Evolutionary conservation across 2,113 vertebrate genomes (phyloP), one percentile per base, ranked within the genome.

Genomic region (Indicator maculatus): DNA sequence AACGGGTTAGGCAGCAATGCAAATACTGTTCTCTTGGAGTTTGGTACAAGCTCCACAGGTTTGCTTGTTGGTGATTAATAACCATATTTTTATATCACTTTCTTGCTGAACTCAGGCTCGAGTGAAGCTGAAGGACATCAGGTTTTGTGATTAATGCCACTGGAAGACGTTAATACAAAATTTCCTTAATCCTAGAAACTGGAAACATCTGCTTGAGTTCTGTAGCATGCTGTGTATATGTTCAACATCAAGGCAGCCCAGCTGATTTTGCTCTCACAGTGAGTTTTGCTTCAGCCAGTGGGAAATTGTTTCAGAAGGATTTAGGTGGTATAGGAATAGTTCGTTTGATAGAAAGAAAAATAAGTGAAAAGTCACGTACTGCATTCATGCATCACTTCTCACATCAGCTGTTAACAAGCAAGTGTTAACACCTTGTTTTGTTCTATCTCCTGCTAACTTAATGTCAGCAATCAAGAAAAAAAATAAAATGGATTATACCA

Each of bases 161-260:
- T 76, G 44, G 26, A 85, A 92, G 45, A 69, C 16, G 23, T 83
- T 78, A 95, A 70, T 84, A 67, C 16, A 80, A 79, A 83, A 6
- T 93, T 89, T 83, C 20, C 27, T 77, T 93, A 86, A 88, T 92
- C 72, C 71, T 83, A 63, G 85, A 81, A 91, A 90, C 36, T 72
- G 75, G 65, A 93, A 93, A 73, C 56, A 55, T 71, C 65, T 89
- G 65, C 36, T 96, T 84, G 84, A 94, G 44, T 77, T 87, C 56
- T 71, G 11, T 63, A 52, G 26, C 28, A 44, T 53, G 58, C 79
- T 78, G 36, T 77, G 13, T 47, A 12, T 71, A 12, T 70, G 33
- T 93, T 83, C 53, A 89, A 2, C 36, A 76, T 83, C 59, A 90
- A 66, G 58, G 33, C 24, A 79, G 44, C 52, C 39, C 28, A 76